These are phyloP conservation scores for Urocolius indicus DNA, from an alignment of 2,113 vertebrate genomes.

Conservation along the genomic window DNA sequence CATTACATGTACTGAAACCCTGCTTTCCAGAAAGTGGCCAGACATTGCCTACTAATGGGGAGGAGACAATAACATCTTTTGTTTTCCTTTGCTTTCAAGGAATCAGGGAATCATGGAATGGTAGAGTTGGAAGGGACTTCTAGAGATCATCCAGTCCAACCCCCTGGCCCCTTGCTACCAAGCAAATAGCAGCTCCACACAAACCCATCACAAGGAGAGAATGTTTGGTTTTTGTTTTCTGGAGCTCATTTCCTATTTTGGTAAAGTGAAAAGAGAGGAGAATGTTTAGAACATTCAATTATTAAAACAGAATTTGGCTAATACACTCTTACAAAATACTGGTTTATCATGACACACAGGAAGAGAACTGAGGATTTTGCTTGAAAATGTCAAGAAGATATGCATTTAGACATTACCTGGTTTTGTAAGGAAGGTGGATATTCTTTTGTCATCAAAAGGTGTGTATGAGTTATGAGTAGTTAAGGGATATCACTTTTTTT, in stretches of 20 bases:
- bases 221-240: neutral
- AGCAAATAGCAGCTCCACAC: too few relatives aligned
- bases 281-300: neutral
- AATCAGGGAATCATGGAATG: too few relatives aligned
- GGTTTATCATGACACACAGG: accelerated
- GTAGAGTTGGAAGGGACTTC: too few relatives aligned
- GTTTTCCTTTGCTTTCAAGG: too few relatives aligned
- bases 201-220: neutral
- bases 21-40: too few relatives aligned
- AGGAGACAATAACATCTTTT: too few relatives aligned
- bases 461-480: neutral
- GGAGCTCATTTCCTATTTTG: neutral
- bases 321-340: neutral
- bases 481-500: neutral
- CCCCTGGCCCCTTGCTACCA: too few relatives aligned
- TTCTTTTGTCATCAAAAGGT: neutral
- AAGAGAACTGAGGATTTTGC: neutral
- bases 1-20: too few relatives aligned
- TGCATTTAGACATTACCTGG: neutral
- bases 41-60: too few relatives aligned
- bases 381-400: neutral
- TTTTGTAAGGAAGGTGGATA: neutral
- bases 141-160: too few relatives aligned
- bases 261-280: neutral
- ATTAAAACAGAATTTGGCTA: neutral